Percentiles rank a stretch among this genome's conserved stretches.
These are phyloP conservation scores for Balaenoptera acutorostrata DNA, from an alignment of 2,113 vertebrate species.

Conservation along the genomic window DNA sequence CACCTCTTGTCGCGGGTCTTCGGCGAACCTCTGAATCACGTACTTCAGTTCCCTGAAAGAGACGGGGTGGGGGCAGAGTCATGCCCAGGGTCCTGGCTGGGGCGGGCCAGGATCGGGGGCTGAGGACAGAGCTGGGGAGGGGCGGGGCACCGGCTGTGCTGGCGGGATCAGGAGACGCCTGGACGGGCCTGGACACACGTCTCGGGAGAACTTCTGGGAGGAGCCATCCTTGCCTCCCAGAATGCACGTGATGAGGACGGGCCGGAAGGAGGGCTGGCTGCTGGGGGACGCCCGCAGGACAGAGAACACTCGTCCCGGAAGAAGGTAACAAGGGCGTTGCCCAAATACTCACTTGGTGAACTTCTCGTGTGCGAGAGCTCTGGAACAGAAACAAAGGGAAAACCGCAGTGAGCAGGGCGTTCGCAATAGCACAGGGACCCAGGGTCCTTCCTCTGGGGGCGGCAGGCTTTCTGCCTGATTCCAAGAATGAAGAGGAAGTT, in stretches of 20 bases:
- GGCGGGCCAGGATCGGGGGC: background rate
- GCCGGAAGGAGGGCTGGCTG: background rate
- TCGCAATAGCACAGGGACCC: fast-evolving
- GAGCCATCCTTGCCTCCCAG: background rate
- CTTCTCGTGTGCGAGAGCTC: slow-evolving; percentile 97
- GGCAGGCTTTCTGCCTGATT: background rate
- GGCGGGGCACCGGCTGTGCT: fast-evolving
- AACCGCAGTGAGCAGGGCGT: background rate
- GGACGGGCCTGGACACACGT: fast-evolving
- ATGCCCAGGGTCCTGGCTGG: background rate
- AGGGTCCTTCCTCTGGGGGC: background rate
- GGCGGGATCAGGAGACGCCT: background rate
- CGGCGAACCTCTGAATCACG: slow-evolving; percentile 98
- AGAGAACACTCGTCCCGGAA: fast-evolving
- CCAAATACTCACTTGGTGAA: slow-evolving; percentile 95
- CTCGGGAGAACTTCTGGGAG: background rate
- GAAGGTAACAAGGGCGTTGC: fast-evolving
- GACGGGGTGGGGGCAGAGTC: fast-evolving
- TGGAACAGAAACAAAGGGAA: slow-evolving; percentile 77
- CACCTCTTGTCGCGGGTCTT: slow-evolving; percentile 97
- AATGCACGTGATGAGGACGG: fast-evolving
- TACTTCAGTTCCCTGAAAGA: slow-evolving; percentile 94
- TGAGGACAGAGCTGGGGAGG: fast-evolving
- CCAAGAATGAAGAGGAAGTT: fast-evolving
- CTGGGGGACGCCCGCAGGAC: background rate